Conservation (phyloP, 2,113 vertebrate genomes). For the Arothron firmamentum region DNA sequence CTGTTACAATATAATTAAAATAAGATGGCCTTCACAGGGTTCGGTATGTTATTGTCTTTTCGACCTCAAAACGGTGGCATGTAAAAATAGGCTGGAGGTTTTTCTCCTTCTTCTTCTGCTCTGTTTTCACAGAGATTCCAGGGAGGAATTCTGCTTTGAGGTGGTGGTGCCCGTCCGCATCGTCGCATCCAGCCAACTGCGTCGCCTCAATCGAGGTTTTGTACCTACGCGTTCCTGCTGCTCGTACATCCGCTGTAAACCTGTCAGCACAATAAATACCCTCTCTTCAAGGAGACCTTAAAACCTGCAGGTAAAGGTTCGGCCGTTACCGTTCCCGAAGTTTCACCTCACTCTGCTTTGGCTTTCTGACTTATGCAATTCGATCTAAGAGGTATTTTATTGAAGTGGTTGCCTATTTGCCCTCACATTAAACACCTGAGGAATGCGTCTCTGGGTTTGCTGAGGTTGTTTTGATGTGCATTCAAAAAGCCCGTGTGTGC, state of each 20-base stretch:
- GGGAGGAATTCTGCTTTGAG: slow-evolving; percentile 27
- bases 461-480: slow-evolving; percentile 77
- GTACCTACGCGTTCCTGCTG: slow-evolving; percentile 24
- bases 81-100: slow-evolving; percentile 52
- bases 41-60: slow-evolving; percentile 72
- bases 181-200: slow-evolving; percentile 3
- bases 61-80: slow-evolving; percentile 58
- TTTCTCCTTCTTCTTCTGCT: slow-evolving; percentile 30
- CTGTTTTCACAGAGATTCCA: slow-evolving; percentile 16
- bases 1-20: slow-evolving; percentile 74
- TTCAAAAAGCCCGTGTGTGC: slow-evolving; percentile 67
- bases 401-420: slow-evolving; percentile 78
- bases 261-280: slow-evolving; percentile 47
- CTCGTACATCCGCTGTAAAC: slow-evolving; percentile 34
- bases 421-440: slow-evolving; percentile 73
- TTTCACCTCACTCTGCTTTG: slow-evolving; percentile 35
- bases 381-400: slow-evolving; percentile 71
- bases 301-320: slow-evolving; percentile 47
- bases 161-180: slow-evolving; percentile 17
- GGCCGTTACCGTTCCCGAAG: slow-evolving; percentile 23
- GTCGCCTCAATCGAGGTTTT: slow-evolving; percentile 24
- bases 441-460: slow-evolving; percentile 74
- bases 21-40: slow-evolving; percentile 65
- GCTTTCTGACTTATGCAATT: slow-evolving; percentile 66
- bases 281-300: slow-evolving; percentile 27